phyloP scores from a whole-genome alignment of 2,113 vertebrate genomes.

The Heteronetta atricapilla region DNA sequence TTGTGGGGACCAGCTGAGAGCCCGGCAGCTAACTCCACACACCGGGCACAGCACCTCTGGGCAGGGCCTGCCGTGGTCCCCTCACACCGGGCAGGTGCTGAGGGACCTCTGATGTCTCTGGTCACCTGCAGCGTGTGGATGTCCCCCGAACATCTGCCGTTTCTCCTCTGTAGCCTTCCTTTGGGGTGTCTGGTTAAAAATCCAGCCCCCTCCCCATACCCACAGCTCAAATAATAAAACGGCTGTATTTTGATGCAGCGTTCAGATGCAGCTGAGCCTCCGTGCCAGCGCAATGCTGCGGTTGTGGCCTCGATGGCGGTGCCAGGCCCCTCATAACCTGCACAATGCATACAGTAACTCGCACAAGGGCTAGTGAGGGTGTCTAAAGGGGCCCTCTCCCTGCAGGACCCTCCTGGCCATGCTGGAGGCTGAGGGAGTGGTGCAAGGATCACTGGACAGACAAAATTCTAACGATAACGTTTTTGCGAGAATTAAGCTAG shows the following conservation, averaged over 20 bases:
- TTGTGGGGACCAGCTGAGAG: not conserved
- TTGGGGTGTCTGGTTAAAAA: not conserved
- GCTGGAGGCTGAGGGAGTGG: not conserved
- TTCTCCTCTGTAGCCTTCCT: not conserved
- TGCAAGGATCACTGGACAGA: not conserved
- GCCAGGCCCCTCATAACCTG: not conserved
- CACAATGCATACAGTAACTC: too few species aligned
- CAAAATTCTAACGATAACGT: not conserved
- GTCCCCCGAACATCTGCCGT: fast-evolving
- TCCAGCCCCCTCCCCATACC: not conserved
- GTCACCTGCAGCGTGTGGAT: not conserved
- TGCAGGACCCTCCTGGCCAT: not conserved
- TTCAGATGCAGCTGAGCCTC: not conserved
- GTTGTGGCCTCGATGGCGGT: not conserved
- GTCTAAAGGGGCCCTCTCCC: fast-evolving
- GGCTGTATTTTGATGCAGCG: too few species aligned
- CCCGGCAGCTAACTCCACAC: not conserved
- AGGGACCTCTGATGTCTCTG: not conserved
- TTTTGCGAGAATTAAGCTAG: not conserved
- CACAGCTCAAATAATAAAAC: not conserved
- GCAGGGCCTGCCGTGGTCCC: not conserved
- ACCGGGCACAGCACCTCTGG: not conserved
- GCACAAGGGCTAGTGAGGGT: not conserved
- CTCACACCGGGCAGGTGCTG: fast-evolving
- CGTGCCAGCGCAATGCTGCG: fast-evolving